Conservation (phyloP, 2,113 vertebrate genomes). For the Hyperopisus bebe region DNA sequence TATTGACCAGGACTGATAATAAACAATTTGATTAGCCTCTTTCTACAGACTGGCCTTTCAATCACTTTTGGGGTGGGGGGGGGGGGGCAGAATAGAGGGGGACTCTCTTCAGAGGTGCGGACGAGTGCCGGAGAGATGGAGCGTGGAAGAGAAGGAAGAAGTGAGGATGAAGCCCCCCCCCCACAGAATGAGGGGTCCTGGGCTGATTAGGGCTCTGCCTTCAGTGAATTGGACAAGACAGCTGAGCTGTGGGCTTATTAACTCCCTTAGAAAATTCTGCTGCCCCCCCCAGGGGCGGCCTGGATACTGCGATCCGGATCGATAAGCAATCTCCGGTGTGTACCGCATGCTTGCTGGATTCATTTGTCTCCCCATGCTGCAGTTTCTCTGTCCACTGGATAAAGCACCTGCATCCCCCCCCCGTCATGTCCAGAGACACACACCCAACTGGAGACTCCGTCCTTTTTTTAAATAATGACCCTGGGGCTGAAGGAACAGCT, state of each 20-base stretch:
- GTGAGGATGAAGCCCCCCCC: conserved; percentile 37
- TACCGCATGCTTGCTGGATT: conserved; percentile 98
- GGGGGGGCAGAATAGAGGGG: conserved; percentile 64
- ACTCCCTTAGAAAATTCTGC: conserved; percentile 99
- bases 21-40: conserved; percentile 99
- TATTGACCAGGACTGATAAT: conserved; percentile 99
- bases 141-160: conserved; percentile 24
- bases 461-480: conserved; percentile 88
- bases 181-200: conserved; percentile 93
- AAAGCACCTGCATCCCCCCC: conserved; percentile 69
- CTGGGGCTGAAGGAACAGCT: conserved; percentile 72
- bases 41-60: conserved; percentile 98
- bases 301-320: conserved; percentile 98
- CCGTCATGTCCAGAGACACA: conserved; percentile 27
- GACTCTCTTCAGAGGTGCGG: conserved; percentile 58
- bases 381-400: conserved; percentile 77
- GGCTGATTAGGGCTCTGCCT: conserved; percentile 96
- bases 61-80: conserved; percentile 77
- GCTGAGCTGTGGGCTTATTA: conserved; percentile 99
- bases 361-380: conserved; percentile 89
- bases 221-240: conserved; percentile 99
- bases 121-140: conserved; percentile 35
- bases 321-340: conserved; percentile 99
- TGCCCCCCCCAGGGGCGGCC: conserved; percentile 80
- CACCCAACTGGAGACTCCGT: conserved; percentile 54